A percentile compares a stretch with the other conserved stretches of the same genome.
These are phyloP conservation scores for Invenusta paracnida DNA, from an alignment of 2,888 invertebrate genomes.

Conservation along the genomic window DNA sequence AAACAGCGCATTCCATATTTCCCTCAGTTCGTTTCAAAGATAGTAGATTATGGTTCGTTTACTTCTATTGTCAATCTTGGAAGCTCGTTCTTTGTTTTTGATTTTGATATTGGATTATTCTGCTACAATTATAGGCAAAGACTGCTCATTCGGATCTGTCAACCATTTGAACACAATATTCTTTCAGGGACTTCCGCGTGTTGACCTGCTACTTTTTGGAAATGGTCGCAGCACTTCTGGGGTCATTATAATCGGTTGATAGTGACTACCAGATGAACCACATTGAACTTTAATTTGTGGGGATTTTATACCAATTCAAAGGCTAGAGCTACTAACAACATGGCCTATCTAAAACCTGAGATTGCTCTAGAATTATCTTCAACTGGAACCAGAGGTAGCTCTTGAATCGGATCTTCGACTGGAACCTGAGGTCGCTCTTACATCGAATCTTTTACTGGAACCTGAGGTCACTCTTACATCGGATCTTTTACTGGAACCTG, in stretches of 20 bases:
- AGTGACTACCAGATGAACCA: not conserved
- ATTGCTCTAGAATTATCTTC: not conserved
- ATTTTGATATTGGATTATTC: not conserved
- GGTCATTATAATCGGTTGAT: not conserved
- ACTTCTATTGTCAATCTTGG: not conserved
- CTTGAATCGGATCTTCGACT: not conserved
- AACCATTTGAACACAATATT: not conserved
- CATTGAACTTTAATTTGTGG: not conserved
- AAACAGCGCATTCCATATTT: not conserved
- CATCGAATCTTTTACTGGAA: not conserved
- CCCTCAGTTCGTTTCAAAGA: not conserved
- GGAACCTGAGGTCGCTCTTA: not conserved
- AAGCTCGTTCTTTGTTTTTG: not conserved
- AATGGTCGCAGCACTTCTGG: not conserved
- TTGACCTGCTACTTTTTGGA: not conserved
- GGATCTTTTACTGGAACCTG: not conserved
- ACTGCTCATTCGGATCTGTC: not conserved
- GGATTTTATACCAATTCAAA: not conserved
- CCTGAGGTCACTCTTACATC: not conserved
- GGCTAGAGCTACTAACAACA: not conserved
- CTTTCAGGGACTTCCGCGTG: not conserved
- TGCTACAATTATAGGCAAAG: not conserved
- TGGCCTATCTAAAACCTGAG: not conserved
- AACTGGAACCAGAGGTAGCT: not conserved
- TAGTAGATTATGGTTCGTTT: not conserved